phyloP scores from a whole-genome alignment of 2,888 invertebrate species.

The Ophion costatus region DNA sequence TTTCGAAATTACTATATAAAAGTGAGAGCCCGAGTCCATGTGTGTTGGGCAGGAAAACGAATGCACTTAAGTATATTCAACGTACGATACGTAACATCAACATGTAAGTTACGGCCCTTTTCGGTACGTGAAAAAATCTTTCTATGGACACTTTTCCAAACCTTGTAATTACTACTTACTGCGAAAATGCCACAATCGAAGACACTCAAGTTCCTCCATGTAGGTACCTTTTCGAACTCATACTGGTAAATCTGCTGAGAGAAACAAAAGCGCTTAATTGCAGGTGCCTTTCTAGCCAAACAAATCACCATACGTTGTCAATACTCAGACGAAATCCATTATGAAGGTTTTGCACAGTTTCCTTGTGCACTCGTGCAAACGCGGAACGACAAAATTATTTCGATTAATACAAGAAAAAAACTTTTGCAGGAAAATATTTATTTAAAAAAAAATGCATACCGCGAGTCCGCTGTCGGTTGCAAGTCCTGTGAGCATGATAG shows the following conservation, averaged over 20 bases:
- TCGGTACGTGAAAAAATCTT: conserved; percentile 10
- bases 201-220: too few relatives aligned
- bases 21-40: too few relatives aligned
- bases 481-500: conserved; percentile 60
- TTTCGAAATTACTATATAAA: too few relatives aligned
- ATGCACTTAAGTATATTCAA: background rate
- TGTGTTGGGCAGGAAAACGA: too few relatives aligned
- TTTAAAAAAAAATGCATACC: conserved; percentile 19
- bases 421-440: background rate
- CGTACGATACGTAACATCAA: conserved; percentile 59
- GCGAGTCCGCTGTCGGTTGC: conserved; percentile 52
- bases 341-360: background rate
- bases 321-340: background rate
- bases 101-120: conserved; percentile 47
- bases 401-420: background rate
- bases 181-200: too few relatives aligned
- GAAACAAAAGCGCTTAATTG: too few relatives aligned
- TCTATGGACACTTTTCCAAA: too few relatives aligned
- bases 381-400: background rate
- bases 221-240: too few relatives aligned
- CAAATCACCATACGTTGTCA: too few relatives aligned
- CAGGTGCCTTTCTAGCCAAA: too few relatives aligned
- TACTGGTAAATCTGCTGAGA: too few relatives aligned
- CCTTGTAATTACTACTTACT: too few relatives aligned
- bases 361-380: background rate